Percentiles rank a stretch among this genome's conserved stretches.
Evolutionary conservation across 2,888 invertebrate genomes (phyloP).

Genomic region (Glaucopsyche alexis): DNA sequence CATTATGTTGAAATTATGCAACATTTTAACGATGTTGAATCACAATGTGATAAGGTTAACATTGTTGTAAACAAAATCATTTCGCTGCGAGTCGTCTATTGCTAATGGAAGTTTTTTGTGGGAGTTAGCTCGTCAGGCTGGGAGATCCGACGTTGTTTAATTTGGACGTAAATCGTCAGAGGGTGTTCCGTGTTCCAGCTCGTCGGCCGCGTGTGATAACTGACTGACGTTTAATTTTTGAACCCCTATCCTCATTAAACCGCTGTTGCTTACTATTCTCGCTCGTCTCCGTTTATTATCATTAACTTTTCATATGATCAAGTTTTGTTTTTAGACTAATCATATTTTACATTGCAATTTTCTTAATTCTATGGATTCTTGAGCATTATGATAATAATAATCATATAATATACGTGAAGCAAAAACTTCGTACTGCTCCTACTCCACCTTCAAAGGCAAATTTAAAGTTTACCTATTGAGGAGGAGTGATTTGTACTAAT

Average conservation of each 20-base stretch:
- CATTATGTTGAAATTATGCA: constrained; percentile 23
- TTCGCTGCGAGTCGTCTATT: neutral
- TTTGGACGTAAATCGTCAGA: constrained; percentile 56
- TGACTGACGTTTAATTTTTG: constrained; percentile 70
- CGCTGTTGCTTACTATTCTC: constrained; percentile 28
- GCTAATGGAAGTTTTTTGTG: constrained; percentile 12
- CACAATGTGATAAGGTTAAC: neutral
- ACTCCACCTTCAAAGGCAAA: too few species aligned
- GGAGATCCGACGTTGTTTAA: constrained; percentile 51
- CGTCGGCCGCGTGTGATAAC: constrained; percentile 62
- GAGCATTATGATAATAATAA: too few species aligned
- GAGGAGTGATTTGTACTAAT: too few species aligned
- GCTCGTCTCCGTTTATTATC: neutral
- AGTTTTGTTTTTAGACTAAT: too few species aligned
- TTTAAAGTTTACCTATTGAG: too few species aligned
- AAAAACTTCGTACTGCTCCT: too few species aligned
- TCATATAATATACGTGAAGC: too few species aligned
- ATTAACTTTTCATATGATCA: too few species aligned
- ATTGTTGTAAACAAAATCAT: constrained; percentile 13
- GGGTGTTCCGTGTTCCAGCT: constrained; percentile 56
- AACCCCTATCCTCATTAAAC: constrained; percentile 41
- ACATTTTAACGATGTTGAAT: constrained; percentile 20
- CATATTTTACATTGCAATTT: too few species aligned
- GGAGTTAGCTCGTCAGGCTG: constrained; percentile 36
- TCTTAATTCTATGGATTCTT: too few species aligned